Conservation (phyloP, 2,113 vertebrate species). For the Pachycephala philippinensis region DNA sequence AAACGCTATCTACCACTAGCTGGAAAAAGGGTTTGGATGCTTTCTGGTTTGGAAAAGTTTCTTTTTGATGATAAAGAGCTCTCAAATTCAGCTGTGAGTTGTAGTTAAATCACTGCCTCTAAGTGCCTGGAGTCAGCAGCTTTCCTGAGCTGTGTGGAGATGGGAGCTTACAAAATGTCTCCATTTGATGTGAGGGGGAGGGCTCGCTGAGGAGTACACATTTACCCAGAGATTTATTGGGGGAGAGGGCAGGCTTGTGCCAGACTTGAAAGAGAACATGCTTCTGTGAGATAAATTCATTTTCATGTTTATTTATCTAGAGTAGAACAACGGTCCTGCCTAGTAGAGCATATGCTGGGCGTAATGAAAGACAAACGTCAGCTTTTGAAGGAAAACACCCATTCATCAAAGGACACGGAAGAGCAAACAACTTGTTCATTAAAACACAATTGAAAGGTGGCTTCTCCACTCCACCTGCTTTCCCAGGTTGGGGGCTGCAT, state of each 20-base stretch:
- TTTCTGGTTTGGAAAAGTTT: neutral
- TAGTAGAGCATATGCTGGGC: conserved; percentile 50
- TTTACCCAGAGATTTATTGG: conserved; percentile 50
- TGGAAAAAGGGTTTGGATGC: neutral
- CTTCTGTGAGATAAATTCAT: conserved; percentile 63
- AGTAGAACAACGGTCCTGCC: conserved; percentile 50
- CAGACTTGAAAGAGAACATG: conserved; percentile 63
- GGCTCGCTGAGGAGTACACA: neutral
- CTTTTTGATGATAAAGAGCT: conserved; percentile 8
- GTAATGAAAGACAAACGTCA: conserved; percentile 68
- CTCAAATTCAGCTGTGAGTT: neutral
- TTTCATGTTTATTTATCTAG: conserved; percentile 66
- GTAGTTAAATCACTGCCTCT: neutral
- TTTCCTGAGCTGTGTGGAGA: neutral
- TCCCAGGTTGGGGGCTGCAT: conserved; percentile 19
- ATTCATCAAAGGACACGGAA: conserved; percentile 42
- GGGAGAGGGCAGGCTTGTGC: conserved; percentile 30
- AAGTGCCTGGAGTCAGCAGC: neutral
- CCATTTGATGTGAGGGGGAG: neutral
- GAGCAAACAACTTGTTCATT: conserved; percentile 62
- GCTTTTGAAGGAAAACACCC: conserved; percentile 61
- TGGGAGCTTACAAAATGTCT: conserved; percentile 14
- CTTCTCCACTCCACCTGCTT: conserved; percentile 61
- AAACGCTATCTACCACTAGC: neutral
- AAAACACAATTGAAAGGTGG: conserved; percentile 64